These are phyloP conservation scores for Candoia aspera DNA, from an alignment of 2,113 vertebrate genomes.

Conservation along the genomic window DNA sequence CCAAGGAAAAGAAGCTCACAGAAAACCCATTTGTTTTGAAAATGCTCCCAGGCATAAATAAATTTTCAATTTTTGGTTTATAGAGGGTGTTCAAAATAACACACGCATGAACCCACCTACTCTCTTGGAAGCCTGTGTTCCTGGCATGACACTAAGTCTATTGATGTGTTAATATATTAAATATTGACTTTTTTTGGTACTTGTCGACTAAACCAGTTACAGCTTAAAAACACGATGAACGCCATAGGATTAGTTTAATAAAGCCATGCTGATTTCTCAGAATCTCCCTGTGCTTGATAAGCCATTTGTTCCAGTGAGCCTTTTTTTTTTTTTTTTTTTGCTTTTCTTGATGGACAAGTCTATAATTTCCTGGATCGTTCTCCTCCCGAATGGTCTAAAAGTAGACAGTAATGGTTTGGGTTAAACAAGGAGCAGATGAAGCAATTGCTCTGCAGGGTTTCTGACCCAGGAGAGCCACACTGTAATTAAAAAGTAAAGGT, in stretches of 20 bases:
- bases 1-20: not conserved
- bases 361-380: slow-evolving; percentile 1
- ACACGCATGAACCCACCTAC: too few species aligned
- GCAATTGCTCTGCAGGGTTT: not conserved
- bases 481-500: not conserved
- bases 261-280: not conserved
- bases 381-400: not conserved
- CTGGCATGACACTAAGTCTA: not conserved
- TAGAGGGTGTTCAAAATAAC: not conserved
- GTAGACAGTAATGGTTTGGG: not conserved
- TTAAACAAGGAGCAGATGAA: not conserved
- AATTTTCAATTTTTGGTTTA: not conserved
- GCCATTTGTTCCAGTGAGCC: not conserved
- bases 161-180: not conserved
- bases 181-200: not conserved
- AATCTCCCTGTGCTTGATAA: not conserved
- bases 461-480: not conserved
- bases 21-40: not conserved
- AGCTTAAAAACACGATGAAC: not conserved
- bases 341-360: not conserved
- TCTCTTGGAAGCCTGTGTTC: not conserved
- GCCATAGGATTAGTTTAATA: not conserved
- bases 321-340: not conserved
- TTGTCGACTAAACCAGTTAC: not conserved
- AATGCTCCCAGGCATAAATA: not conserved